Conservation (phyloP, 1,140 invertebrate species). For the Drosophila takahashii region DNA sequence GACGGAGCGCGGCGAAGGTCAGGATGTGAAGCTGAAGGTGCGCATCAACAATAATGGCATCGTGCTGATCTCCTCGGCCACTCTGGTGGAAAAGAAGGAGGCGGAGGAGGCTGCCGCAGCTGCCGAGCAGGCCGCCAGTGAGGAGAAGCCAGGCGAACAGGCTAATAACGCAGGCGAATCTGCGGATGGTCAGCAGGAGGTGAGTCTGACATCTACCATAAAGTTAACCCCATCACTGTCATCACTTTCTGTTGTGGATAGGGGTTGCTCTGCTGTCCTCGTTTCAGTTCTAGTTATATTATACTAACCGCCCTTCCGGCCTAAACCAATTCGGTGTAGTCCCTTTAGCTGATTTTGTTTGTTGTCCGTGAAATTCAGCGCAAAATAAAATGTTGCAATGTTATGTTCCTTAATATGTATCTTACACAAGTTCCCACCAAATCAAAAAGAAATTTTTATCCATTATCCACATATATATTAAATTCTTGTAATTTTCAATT, state of each 20-base stretch:
- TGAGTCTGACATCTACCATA: constrained; percentile 61
- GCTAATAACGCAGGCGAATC: constrained; percentile 84
- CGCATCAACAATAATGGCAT: constrained; percentile 97
- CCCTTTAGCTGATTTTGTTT: constrained; percentile 27
- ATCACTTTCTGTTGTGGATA: constrained; percentile 35
- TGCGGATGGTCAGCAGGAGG: constrained; percentile 85
- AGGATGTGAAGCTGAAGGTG: constrained; percentile 98
- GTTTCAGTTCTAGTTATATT: constrained; percentile 18
- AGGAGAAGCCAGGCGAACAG: constrained; percentile 82
- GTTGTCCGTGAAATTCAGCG: constrained; percentile 1
- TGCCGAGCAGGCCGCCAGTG: constrained; percentile 64
- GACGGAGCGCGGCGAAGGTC: constrained; percentile 93
- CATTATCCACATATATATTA: no score
- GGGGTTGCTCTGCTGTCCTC: constrained; percentile 33
- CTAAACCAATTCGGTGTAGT: constrained; percentile 2
- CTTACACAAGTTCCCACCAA: no score
- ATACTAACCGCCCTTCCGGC: constrained; percentile 16
- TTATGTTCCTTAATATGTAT: no score
- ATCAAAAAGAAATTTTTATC: no score
- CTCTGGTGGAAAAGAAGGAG: constrained; percentile 93
- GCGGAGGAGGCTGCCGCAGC: constrained; percentile 86
- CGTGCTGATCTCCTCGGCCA: constrained; percentile 93
- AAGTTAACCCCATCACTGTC: constrained; percentile 3
- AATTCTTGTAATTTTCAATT: no score
- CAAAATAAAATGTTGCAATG: not conserved